These are phyloP conservation scores for Ptychoptera albimana DNA, from an alignment of 2,888 invertebrate genomes.

Conservation along the genomic window DNA sequence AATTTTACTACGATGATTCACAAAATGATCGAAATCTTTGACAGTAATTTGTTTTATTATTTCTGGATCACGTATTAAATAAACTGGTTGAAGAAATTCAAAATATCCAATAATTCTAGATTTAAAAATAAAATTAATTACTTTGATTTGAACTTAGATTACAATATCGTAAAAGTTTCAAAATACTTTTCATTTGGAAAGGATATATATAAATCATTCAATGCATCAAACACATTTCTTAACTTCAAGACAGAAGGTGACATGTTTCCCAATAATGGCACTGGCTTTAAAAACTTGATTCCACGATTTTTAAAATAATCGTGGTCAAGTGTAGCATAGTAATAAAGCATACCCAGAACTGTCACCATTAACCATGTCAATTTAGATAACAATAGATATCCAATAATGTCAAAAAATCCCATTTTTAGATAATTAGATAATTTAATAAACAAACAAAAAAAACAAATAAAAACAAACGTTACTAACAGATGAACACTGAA, in stretches of 20 bases:
- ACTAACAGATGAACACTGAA: too few relatives aligned
- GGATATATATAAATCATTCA: neutral
- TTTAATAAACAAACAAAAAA: too few relatives aligned
- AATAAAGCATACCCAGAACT: neutral
- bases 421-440: too few relatives aligned
- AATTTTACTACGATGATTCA: too few relatives aligned
- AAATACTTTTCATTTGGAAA: conserved; percentile 2
- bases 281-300: conserved; percentile 1
- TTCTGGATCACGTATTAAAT: conserved; percentile 1
- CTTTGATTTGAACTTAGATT: too few relatives aligned
- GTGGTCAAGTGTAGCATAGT: neutral
- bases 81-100: neutral
- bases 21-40: conserved; percentile 7
- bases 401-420: too few relatives aligned
- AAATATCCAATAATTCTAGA: conserved; percentile 22
- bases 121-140: neutral
- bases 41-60: conserved; percentile 4
- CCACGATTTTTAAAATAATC: conserved; percentile 2
- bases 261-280: neutral
- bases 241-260: neutral
- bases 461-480: too few relatives aligned
- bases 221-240: neutral
- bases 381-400: too few relatives aligned
- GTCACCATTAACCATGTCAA: neutral
- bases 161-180: too few relatives aligned